Evolutionary conservation across 2,797 vertebrate genomes (phyloP).

Genomic region (Cyclura pinguis): DNA sequence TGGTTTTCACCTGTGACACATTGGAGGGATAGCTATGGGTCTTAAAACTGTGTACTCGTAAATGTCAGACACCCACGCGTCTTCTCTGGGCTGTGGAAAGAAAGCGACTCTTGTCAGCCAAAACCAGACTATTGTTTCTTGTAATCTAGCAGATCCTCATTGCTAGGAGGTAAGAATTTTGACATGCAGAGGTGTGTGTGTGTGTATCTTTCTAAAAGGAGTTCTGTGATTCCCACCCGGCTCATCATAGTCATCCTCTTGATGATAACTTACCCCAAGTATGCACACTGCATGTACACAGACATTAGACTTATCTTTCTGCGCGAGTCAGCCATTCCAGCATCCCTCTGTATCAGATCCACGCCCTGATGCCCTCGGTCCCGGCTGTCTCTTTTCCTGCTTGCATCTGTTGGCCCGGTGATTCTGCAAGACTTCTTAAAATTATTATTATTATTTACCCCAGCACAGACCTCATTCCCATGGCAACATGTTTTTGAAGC

Average conservation of each 20-base stretch:
- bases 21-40: too few relatives aligned
- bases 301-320: constrained; percentile 59
- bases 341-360: constrained; percentile 51
- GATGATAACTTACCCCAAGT: neutral
- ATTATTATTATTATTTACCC: constrained; percentile 76
- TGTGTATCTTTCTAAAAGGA: constrained; percentile 27
- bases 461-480: constrained; percentile 82
- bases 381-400: constrained; percentile 72
- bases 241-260: constrained; percentile 32
- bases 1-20: too few relatives aligned
- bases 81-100: neutral
- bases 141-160: neutral
- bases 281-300: constrained; percentile 1
- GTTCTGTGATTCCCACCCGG: constrained; percentile 11
- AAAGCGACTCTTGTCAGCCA: neutral
- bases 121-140: neutral
- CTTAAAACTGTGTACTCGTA: neutral
- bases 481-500: constrained; percentile 80
- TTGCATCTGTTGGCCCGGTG: constrained; percentile 77
- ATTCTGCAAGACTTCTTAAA: constrained; percentile 78
- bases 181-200: neutral
- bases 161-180: neutral
- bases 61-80: neutral
- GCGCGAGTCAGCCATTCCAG: constrained; percentile 60
- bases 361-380: constrained; percentile 58